A percentile compares a stretch with the other conserved stretches of the same genome.
Evolutionary conservation across 2,797 vertebrate species (phyloP).

Genomic region (Neoniphon sammara): DNA sequence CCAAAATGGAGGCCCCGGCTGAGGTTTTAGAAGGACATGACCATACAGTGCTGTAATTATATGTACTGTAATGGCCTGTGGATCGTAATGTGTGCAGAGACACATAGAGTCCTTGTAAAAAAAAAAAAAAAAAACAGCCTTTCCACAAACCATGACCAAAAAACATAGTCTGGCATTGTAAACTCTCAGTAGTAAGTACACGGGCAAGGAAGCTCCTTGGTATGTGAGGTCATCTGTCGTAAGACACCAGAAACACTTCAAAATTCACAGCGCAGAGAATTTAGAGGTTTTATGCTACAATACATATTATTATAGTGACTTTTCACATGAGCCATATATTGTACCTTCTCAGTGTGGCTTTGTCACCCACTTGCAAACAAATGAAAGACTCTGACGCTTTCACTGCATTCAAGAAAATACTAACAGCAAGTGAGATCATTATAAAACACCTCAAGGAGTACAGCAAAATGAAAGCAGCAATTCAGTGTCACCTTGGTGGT

Average conservation of each 20-base stretch:
- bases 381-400: background rate
- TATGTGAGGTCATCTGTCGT: slow-evolving; percentile 44
- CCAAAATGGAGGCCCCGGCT: slow-evolving; percentile 78
- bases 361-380: background rate
- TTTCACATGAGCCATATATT: background rate
- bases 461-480: no score
- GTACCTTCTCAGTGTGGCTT: background rate
- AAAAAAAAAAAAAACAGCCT: slow-evolving; percentile 44
- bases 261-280: slow-evolving; percentile 10
- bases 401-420: background rate
- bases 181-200: slow-evolving; percentile 41
- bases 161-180: slow-evolving; percentile 69
- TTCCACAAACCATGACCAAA: slow-evolving; percentile 72
- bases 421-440: background rate
- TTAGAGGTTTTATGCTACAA: background rate
- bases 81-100: slow-evolving; percentile 65
- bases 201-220: slow-evolving; percentile 41
- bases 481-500: no score
- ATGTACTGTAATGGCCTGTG: slow-evolving; percentile 78
- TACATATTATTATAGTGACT: background rate
- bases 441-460: no score
- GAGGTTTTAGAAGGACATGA: slow-evolving; percentile 83
- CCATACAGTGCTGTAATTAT: slow-evolving; percentile 81
- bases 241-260: slow-evolving; percentile 4
- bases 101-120: slow-evolving; percentile 59